Base-by-base conservation (phyloP, 2,888 invertebrate species). In the Uloborus plumipes region DNA sequence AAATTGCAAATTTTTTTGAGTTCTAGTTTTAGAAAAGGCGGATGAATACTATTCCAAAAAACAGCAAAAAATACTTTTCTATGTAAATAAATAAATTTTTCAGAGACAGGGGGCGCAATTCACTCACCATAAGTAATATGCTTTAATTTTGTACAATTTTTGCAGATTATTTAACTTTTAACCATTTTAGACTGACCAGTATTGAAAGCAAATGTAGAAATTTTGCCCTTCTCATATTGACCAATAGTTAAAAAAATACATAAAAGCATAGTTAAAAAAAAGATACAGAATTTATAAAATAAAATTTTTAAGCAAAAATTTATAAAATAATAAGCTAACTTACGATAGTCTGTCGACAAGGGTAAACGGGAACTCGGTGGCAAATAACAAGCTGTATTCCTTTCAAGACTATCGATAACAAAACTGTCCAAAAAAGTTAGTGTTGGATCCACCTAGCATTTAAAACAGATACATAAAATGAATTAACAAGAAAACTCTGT, bases 381-480 rank as follows among this genome's bases (percentile, higher is more conserved):
- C 20, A 67, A 61, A 62, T 69, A 80, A 13, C 67, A 72, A 50
- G 61, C 58, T 15, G 15, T 26, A 26, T 31, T 67, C n/a, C 16
- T 64, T 55, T 80, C 73, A 15, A 80, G 47, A 62, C 59, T 22
- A 55, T 69, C 20, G 15, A 80, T 16, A 15, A 80, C 73, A 69
- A 73, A 80, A 7, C 53, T 26, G 47, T 80, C 79, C 31, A 80
- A 73, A 49, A 66, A 73, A 22, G 79, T 69, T 0, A 80, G 22
- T 11, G 79, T 61, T 49, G 79, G 79, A 62, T 80, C 79, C 7
- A 74, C 62, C 79, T 80, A 26, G 18, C 14, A 70, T 53, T 16
- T n/a, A 50, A 61, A 67, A 51, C 16, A 31, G 26, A 50, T 39
- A n/a, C 20, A n/a, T 18, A 20, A 55, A 55, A n/a, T n/a, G 1